Evolutionary conservation across 2,888 invertebrate genomes (phyloP).

Genomic region (Furcula furcula): DNA sequence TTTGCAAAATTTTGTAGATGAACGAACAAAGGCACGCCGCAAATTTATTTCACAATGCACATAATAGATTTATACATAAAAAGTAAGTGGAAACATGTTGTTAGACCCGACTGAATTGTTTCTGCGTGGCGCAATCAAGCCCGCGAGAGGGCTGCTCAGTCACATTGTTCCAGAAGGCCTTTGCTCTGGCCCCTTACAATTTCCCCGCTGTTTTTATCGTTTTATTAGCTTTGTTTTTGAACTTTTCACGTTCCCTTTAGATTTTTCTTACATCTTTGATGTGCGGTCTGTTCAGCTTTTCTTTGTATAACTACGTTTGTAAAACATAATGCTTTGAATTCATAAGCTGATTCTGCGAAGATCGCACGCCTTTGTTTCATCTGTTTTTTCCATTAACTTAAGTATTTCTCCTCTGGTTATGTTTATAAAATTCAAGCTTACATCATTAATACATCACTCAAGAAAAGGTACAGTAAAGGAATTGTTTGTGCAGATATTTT

Average conservation of each 20-base stretch:
- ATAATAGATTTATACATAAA: constrained; percentile 22
- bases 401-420: too few relatives aligned
- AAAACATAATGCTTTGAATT: constrained; percentile 28
- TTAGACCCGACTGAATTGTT: constrained; percentile 40
- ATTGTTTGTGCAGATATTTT: too few relatives aligned
- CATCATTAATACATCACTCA: too few relatives aligned
- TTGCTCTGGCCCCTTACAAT: constrained; percentile 55
- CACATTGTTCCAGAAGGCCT: constrained; percentile 62
- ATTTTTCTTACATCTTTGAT: constrained; percentile 57
- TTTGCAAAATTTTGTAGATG: background rate
- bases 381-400: too few relatives aligned
- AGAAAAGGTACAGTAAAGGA: too few relatives aligned
- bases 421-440: too few relatives aligned
- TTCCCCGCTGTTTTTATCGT: constrained; percentile 62
- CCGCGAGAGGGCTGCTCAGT: constrained; percentile 43
- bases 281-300: constrained; percentile 30
- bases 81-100: constrained; percentile 32
- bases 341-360: constrained; percentile 23
- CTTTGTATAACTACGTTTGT: constrained; percentile 23
- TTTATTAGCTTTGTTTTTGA: constrained; percentile 67
- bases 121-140: constrained; percentile 48
- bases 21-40: constrained; percentile 1
- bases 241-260: constrained; percentile 50
- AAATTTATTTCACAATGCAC: constrained; percentile 11
- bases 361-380: constrained; percentile 15